Evolutionary conservation across 2,113 vertebrate genomes (phyloP), one percentile per base, ranked within the genome.

Genomic region (Tonatia bakeri): DNA sequence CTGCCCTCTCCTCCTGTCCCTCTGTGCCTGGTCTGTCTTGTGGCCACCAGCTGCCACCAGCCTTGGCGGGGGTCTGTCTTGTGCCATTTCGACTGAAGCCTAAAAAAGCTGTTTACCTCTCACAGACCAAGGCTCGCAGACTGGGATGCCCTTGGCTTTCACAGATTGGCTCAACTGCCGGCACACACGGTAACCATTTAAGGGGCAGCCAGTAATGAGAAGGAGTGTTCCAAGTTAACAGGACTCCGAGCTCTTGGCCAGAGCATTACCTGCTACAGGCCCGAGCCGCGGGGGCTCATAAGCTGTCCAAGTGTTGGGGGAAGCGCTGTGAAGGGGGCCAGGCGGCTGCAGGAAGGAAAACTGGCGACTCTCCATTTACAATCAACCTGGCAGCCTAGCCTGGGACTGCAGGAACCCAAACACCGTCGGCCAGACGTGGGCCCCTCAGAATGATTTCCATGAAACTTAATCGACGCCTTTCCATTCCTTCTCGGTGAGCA

Each of bases 391-490:
- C 93, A 54, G 93, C 89, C 84, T 16, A 14, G 92, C 87, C 94
- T 31, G 33, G 81, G 38, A 95, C 90, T 87, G 56, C 90, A 79
- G 90, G 94, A 98, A 86, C 80, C 77, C 87, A 83, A 80, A 67
- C 20, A 16, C n/a, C 1, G 1, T n/a, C 12, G 3, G 88, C 95
- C 91, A 97, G 96, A 80, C 91, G 0, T 1, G 22, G 95, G 92
- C 77, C 67, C 89, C 95, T 94, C 50, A 31, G 76, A 54, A 76
- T 87, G 93, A 92, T 96, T 83, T 90, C 92, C 19, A 2, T 95
- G 97, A 96, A 97, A 97, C 75, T 84, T 92, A 96, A 97, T 94
- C 91, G 36, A 94, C 2, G 0, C 59, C 64, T 96, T 97, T 97
- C 97, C 96, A 95, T 93, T 84, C 88, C 88, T 96, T 70, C 90